Evolutionary conservation across 2,797 vertebrate species (phyloP), one percentile per base, ranked within the genome.

Genomic region (Acanthurus leucopareius): DNA sequence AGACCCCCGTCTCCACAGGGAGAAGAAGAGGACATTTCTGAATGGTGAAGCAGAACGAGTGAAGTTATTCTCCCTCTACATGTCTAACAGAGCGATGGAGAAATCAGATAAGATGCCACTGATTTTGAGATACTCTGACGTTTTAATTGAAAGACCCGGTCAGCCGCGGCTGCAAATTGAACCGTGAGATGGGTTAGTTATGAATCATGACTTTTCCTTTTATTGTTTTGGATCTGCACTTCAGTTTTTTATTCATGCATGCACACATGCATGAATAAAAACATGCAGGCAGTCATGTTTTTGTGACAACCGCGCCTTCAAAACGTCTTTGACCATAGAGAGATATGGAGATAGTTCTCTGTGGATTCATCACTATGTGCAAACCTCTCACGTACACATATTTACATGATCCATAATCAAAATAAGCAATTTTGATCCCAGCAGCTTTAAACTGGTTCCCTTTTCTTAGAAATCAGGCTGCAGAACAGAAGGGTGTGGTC

Each of bases 31-130:
- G 75, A 70, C 65, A 42, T 77, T 69, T 79, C 44, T 69, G 65
- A 82, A 77, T 48, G 75, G 35, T 70, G 75, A 75, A 59, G 76
- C 73, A 71, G 66, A 86, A 35, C 19, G 69, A 80, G 56, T 20
- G 53, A 80, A 77, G 76, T 15, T 66, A 20, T 72, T 79, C 73
- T 67, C 65, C 71, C 62, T 68, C 62, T 59, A 62, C 17, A 60
- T 59, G 77, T 78, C 78, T 78, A 77, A 89, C 81, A 76, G 69
- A 74, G 75, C 1, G 61, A 79, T 25, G 15, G 42, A 58, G 63
- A 71, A 73, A 80, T 82, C 86, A 84, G 92, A 91, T 91, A 89
- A 90, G 82, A 79, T 62, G 79, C 63, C 68, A 54, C 79, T 77
- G 82, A 91, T 71, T 62, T 44, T 89, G 67, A 91, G 70, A 17